A percentile compares a stretch with the other conserved stretches of the same genome.
These are phyloP conservation scores for Halichoerus grypus DNA, from an alignment of 2,113 vertebrate genomes.

Conservation along the genomic window DNA sequence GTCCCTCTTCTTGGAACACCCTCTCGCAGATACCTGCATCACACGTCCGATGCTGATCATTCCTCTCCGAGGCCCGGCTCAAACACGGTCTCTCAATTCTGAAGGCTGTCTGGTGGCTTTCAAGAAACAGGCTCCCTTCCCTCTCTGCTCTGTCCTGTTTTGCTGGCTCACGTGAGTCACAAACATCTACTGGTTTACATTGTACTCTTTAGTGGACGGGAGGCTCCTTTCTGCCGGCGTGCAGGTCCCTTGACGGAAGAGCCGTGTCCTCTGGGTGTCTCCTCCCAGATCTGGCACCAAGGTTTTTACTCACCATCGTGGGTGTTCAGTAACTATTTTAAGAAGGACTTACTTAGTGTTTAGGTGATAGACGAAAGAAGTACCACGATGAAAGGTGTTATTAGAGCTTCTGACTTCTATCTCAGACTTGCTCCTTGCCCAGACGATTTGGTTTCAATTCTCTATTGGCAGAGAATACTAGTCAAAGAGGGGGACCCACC, in stretches of 20 bases:
- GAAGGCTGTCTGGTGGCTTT: background rate
- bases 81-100: background rate
- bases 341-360: background rate
- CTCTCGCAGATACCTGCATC: too few relatives aligned
- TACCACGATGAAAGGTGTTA: background rate
- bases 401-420: background rate
- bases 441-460: background rate
- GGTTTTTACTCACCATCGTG: background rate
- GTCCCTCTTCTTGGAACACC: background rate
- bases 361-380: background rate
- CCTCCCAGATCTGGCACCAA: background rate
- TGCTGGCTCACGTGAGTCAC: accelerated
- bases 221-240: background rate
- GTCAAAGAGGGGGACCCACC: background rate
- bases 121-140: background rate
- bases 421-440: background rate
- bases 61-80: background rate
- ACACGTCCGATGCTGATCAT: accelerated
- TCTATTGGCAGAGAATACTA: background rate
- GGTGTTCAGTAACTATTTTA: background rate
- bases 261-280: accelerated
- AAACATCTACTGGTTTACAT: background rate
- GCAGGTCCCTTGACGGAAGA: background rate
- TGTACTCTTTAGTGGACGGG: accelerated
- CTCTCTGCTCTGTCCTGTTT: background rate